phyloP scores from a whole-genome alignment of 2,888 invertebrate genomes.

The Torymus auratus region DNA sequence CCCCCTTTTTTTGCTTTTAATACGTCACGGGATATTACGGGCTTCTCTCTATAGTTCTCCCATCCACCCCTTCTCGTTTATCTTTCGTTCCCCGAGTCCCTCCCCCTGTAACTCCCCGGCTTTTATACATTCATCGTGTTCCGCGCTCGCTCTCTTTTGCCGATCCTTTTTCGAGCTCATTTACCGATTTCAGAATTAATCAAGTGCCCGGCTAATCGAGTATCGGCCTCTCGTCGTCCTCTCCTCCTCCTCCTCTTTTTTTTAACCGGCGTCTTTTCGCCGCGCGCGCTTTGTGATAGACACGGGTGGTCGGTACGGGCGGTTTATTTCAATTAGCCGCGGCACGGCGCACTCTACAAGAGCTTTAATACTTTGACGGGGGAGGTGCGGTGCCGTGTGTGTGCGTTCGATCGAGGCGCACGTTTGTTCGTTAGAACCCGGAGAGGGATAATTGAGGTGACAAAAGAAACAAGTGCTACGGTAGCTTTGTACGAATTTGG shows the following conservation, averaged over 20 bases:
- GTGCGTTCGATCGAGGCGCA: neutral
- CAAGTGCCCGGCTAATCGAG: slow-evolving; percentile 37
- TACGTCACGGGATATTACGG: slow-evolving; percentile 31
- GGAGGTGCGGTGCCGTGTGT: neutral
- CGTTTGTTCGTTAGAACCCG: slow-evolving; percentile 18
- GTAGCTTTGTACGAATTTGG: neutral
- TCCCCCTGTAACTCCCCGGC: slow-evolving; percentile 2
- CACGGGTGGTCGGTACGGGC: slow-evolving; percentile 6
- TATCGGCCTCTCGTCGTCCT: neutral
- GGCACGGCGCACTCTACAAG: slow-evolving; percentile 4
- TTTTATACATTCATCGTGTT: neutral
- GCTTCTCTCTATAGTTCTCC: neutral
- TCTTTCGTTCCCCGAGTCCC: neutral
- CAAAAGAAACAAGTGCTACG: neutral
- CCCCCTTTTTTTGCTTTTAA: slow-evolving; percentile 2
- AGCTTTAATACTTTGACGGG: slow-evolving; percentile 11
- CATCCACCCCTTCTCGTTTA: slow-evolving; percentile 1
- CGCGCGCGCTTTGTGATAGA: too few species aligned
- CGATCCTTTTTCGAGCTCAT: slow-evolving; percentile 34
- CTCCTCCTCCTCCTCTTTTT: neutral
- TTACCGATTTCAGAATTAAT: slow-evolving; percentile 42
- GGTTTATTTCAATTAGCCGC: slow-evolving; percentile 49
- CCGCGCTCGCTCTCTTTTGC: slow-evolving; percentile 3
- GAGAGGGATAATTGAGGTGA: slow-evolving; percentile 22
- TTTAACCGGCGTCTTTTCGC: neutral